Conservation (phyloP, 1,140 invertebrate species). For the Linepithema humile region DNA sequence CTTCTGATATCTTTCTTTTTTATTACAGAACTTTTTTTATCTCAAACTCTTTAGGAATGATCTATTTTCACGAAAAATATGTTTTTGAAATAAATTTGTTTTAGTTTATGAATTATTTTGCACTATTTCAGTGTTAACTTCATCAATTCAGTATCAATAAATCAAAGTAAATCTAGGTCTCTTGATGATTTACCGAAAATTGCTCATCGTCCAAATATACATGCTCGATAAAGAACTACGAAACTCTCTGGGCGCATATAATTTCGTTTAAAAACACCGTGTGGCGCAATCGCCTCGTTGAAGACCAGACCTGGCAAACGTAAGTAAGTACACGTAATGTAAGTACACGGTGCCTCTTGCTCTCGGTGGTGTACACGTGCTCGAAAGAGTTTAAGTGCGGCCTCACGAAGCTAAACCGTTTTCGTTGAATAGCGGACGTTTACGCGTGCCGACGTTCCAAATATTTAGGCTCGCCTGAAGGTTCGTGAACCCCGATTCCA, state of each 20-base stretch:
- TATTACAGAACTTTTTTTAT: background rate
- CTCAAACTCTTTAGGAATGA: too few species aligned
- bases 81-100: background rate
- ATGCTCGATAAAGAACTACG: background rate
- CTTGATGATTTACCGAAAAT: background rate
- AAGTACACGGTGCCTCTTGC: constrained; percentile 6
- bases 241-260: background rate
- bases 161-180: background rate
- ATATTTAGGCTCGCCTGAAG: constrained; percentile 68
- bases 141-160: background rate
- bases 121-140: background rate
- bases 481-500: constrained; percentile 71
- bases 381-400: constrained; percentile 36
- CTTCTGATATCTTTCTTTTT: constrained; percentile 9
- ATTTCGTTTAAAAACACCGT: constrained; percentile 16
- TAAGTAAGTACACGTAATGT: constrained; percentile 19
- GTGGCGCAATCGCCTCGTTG: background rate
- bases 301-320: background rate
- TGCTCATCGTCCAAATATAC: constrained; percentile 2
- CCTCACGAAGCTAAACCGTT: constrained; percentile 32
- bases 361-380: constrained; percentile 6
- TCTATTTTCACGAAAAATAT: too few species aligned
- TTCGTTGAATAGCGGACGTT: constrained; percentile 63
- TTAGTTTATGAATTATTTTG: background rate
- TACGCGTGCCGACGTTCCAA: constrained; percentile 60